phyloP scores from a whole-genome alignment of 2,797 vertebrate species.

The Halcyon chelicuti region DNA sequence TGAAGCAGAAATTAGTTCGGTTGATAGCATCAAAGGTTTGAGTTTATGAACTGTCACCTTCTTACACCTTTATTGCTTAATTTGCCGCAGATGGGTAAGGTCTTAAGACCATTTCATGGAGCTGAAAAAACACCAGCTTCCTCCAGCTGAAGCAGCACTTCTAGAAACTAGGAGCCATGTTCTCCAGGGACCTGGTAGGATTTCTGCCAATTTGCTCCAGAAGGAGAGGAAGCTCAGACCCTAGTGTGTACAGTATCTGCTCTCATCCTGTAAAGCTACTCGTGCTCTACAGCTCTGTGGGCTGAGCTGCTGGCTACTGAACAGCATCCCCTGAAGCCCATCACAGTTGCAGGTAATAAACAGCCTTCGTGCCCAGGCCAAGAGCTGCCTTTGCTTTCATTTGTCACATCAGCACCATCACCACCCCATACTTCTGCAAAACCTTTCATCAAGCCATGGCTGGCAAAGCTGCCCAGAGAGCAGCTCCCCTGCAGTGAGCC shows the following conservation, averaged over 20 bases:
- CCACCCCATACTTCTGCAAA: background rate
- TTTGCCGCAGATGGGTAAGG: background rate
- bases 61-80: background rate
- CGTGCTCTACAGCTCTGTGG: background rate
- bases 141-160: background rate
- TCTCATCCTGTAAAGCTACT: background rate
- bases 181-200: background rate
- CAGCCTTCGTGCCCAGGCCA: background rate
- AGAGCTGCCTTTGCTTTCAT: background rate
- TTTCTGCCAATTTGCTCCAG: background rate
- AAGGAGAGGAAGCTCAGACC: background rate
- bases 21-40: background rate
- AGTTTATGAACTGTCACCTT: background rate
- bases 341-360: background rate
- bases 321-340: background rate
- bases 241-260: background rate
- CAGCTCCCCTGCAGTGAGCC: background rate
- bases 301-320: background rate
- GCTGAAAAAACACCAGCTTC: background rate
- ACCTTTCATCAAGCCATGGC: accelerated
- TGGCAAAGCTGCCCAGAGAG: background rate
- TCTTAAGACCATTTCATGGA: background rate
- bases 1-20: background rate
- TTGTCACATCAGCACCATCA: background rate
- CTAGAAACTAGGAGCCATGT: background rate